Percentiles rank a stretch among this genome's conserved stretches.
phyloP scores from a whole-genome alignment of 2,797 vertebrate species.

The Erithacus rubecula region DNA sequence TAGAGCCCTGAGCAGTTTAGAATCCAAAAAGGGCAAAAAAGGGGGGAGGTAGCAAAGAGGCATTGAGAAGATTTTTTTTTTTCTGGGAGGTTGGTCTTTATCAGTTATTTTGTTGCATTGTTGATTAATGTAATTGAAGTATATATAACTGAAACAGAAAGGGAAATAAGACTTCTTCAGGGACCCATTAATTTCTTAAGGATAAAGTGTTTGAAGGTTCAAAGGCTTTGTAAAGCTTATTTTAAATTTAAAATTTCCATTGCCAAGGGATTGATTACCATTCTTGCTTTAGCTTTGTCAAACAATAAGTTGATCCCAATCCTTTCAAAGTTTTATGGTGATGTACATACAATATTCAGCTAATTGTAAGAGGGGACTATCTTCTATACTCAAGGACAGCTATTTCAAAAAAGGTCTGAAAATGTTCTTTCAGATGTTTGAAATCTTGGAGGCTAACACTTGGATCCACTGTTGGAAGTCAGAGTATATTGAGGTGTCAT shows the following conservation, averaged over 20 bases:
- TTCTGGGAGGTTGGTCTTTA: conserved; percentile 28
- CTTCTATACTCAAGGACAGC: conserved; percentile 67
- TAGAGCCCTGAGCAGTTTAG: neutral
- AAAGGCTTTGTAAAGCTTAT: conserved; percentile 82
- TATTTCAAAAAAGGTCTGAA: conserved; percentile 24
- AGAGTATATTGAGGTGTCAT: neutral
- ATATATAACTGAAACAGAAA: conserved; percentile 73
- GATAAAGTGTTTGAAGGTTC: conserved; percentile 80
- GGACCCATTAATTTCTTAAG: conserved; percentile 84
- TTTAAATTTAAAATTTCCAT: conserved; percentile 82
- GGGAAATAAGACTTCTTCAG: conserved; percentile 78
- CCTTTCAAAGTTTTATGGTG: conserved; percentile 72
- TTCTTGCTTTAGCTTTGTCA: conserved; percentile 78
- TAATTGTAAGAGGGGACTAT: conserved; percentile 17
- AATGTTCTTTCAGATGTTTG: neutral
- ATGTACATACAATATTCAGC: neutral
- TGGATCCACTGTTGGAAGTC: neutral
- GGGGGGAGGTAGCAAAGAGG: neutral
- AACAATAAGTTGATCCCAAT: conserved; percentile 69
- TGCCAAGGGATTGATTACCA: conserved; percentile 78
- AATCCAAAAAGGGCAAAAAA: neutral
- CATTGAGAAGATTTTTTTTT: neutral
- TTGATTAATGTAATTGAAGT: conserved; percentile 78
- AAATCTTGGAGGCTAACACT: conserved; percentile 32
- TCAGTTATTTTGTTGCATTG: conserved; percentile 67